phyloP scores from a whole-genome alignment of 2,888 invertebrate species.

The Ochlodes sylvanus region DNA sequence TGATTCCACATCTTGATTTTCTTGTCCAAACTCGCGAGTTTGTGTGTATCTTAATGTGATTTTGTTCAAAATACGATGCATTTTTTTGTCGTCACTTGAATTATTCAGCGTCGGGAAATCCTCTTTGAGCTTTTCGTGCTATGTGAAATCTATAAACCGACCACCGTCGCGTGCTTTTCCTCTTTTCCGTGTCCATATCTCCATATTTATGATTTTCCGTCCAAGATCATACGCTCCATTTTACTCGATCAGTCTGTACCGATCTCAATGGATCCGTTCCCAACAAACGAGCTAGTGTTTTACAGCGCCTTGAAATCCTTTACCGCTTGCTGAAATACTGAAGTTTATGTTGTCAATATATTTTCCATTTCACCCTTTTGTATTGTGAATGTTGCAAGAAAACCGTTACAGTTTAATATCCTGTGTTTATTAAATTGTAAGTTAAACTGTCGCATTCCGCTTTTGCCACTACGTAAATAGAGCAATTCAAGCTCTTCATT shows the following conservation, averaged over 20 bases:
- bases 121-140: constrained; percentile 20
- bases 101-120: constrained; percentile 20
- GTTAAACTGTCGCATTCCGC: constrained; percentile 4
- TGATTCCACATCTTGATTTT: neutral
- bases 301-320: constrained; percentile 53
- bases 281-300: constrained; percentile 60
- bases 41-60: too few species aligned
- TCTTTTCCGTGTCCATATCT: neutral
- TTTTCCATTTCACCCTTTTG: constrained; percentile 44
- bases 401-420: constrained; percentile 36
- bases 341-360: constrained; percentile 58
- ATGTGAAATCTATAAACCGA: constrained; percentile 22
- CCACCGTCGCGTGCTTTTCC: constrained; percentile 19
- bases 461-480: constrained; percentile 14
- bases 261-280: constrained; percentile 44
- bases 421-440: constrained; percentile 40
- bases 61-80: constrained; percentile 4
- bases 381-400: constrained; percentile 33
- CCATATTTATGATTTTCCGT: constrained; percentile 34
- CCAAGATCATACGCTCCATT: constrained; percentile 29
- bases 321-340: constrained; percentile 45
- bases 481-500: constrained; percentile 20
- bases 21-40: too few species aligned
- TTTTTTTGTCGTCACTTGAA: constrained; percentile 5
- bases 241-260: constrained; percentile 31